phyloP scores from a whole-genome alignment of 1,140 invertebrate species.

The Papilio polytes region DNA sequence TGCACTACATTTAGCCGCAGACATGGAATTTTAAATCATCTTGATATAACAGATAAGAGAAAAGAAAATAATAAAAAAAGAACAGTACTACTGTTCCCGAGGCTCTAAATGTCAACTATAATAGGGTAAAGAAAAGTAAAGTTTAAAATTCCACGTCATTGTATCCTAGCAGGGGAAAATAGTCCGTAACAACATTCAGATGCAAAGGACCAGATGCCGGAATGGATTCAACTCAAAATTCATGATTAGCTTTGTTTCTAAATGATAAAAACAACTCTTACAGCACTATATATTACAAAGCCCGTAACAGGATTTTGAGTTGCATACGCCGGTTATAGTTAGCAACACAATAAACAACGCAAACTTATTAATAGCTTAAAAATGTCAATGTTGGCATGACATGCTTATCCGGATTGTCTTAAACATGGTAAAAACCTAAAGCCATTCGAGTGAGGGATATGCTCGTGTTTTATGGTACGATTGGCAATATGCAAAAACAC shows the following conservation, averaged over 20 bases:
- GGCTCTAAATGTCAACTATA: neutral
- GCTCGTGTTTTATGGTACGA: neutral
- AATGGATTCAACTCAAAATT: slow-evolving; percentile 27
- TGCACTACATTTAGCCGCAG: slow-evolving; percentile 42
- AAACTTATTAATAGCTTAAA: slow-evolving; percentile 54
- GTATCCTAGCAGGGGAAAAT: slow-evolving; percentile 39
- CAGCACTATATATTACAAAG: too few species aligned
- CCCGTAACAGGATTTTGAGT: slow-evolving; percentile 1
- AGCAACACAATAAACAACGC: slow-evolving; percentile 57
- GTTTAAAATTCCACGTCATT: slow-evolving; percentile 48
- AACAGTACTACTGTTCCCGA: neutral
- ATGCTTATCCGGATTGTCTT: slow-evolving; percentile 50
- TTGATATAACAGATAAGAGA: neutral
- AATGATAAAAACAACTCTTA: too few species aligned
- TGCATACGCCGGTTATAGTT: slow-evolving; percentile 45
- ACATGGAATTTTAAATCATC: slow-evolving; percentile 51
- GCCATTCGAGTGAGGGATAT: slow-evolving; percentile 25
- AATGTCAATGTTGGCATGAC: slow-evolving; percentile 60
- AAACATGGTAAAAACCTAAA: slow-evolving; percentile 22
- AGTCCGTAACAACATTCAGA: slow-evolving; percentile 55
- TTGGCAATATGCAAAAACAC: slow-evolving; percentile 26
- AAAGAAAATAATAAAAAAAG: neutral
- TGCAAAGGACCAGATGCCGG: slow-evolving; percentile 47
- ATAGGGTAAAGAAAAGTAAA: neutral
- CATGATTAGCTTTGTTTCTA: neutral